Conservation (phyloP, 2,888 invertebrate species). For the Limenitis camilla region DNA sequence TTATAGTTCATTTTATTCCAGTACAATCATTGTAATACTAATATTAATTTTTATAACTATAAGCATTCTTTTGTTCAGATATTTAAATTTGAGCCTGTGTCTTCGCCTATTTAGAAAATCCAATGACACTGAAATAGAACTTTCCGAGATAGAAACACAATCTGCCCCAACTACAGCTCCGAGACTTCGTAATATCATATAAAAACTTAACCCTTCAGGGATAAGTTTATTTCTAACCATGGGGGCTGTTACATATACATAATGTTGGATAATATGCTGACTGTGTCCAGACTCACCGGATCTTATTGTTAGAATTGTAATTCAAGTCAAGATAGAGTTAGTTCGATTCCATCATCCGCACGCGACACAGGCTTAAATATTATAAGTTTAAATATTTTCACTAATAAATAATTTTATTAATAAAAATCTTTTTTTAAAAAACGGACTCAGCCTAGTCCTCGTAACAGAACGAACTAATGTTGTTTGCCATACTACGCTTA, state of each 20-base stretch:
- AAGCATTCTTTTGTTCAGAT: background rate
- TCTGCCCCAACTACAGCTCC: background rate
- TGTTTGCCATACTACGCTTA: no score
- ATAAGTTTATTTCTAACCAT: constrained; percentile 8
- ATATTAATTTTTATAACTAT: background rate
- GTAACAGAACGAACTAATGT: no score
- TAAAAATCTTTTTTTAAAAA: no score
- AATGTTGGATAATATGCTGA: no score
- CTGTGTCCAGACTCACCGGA: no score
- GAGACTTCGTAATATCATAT: constrained; percentile 1
- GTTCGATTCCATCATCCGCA: no score
- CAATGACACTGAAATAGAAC: constrained; percentile 1
- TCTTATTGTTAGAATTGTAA: no score
- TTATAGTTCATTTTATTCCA: background rate
- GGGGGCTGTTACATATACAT: constrained; percentile 9
- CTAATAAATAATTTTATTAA: no score
- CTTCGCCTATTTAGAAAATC: background rate
- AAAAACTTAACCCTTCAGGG: constrained; percentile 11
- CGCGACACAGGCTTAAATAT: no score
- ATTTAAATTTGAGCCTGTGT: background rate
- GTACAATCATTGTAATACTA: background rate
- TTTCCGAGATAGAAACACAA: background rate
- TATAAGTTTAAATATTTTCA: no score
- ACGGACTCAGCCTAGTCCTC: no score
- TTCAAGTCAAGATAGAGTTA: no score